A percentile compares a stretch with the other conserved stretches of the same genome.
Evolutionary conservation across 2,888 invertebrate species (phyloP).

Genomic region (Euplagia quadripunctaria): DNA sequence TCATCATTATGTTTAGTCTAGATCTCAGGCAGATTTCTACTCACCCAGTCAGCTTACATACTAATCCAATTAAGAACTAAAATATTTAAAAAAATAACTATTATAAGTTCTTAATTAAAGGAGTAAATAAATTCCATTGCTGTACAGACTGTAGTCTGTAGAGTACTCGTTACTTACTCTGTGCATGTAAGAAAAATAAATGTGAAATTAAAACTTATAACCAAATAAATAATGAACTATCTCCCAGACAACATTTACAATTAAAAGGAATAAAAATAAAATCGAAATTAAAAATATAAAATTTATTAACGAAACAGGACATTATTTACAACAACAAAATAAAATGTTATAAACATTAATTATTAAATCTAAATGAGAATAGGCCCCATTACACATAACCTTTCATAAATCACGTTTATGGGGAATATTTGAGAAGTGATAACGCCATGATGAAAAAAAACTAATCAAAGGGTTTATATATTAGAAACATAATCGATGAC

Average conservation of each 20-base stretch:
- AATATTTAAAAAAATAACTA: too few species aligned
- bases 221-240: constrained; percentile 37
- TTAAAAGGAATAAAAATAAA: constrained; percentile 62
- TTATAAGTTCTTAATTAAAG: not conserved
- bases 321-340: constrained; percentile 81
- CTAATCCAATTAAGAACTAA: too few species aligned
- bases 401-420: constrained; percentile 16
- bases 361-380: constrained; percentile 69
- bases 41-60: too few species aligned
- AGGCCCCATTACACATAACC: constrained; percentile 56
- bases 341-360: constrained; percentile 64
- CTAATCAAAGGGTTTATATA: not conserved
- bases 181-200: not conserved
- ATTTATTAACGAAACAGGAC: constrained; percentile 80
- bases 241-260: constrained; percentile 33
- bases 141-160: too few species aligned
- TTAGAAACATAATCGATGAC: not conserved
- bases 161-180: not conserved
- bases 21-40: too few species aligned
- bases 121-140: not conserved
- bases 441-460: constrained; percentile 19
- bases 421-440: constrained; percentile 36
- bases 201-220: not conserved
- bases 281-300: constrained; percentile 74
- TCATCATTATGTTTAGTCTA: too few species aligned